Evolutionary conservation across 2,888 invertebrate genomes (phyloP), one percentile per base, ranked within the genome.

Genomic region (Cheilosia soror): DNA sequence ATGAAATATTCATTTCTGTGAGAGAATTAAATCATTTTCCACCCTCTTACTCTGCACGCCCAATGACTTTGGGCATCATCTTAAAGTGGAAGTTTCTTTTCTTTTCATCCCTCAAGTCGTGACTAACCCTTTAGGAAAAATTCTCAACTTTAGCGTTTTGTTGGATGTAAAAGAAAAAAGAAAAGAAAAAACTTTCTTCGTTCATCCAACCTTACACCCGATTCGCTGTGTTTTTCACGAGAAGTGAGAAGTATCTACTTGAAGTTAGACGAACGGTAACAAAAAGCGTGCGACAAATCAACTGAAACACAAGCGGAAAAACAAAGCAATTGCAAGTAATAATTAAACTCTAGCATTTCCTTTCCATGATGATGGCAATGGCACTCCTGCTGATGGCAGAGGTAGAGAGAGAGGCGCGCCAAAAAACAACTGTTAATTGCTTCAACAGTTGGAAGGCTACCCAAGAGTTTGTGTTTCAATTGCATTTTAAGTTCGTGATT

Each of bases 401-500:
- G 33, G 29, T 11, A 2, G 44, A 5, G 51, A 1, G 27, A 20
- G 42, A 37, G 47, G 42, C 47, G 58, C 44, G 60, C 66, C 75
- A 51, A 72, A 80, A 81, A 85, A 81, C 81, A 81, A 85, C 85
- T 81, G 85, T 81, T 85, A 85, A 85, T 85, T 85, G 85, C 85
- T 85, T 81, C 81, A 85, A 76, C 76, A 81, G 77, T 85, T 85
- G 72, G 62, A 77, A 68, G 85, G 81, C 72, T 75, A 84, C 44
- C 73, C 79, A 69, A 63, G 79, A 9, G 40, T 75, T 33, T 58
- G 11, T 25, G 25, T 13, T 75, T 80, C 69, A 69, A 71, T 33
- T 82, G 73, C 77, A 73, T 73, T 78, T 51, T 78, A 78, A 78
- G 73, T 82, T 82, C 69, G 69, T 82, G 68, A 66, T 77, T 77